These are phyloP conservation scores for Cyrtodaria siliqua DNA, from an alignment of 2,888 invertebrate genomes.

Conservation along the genomic window DNA sequence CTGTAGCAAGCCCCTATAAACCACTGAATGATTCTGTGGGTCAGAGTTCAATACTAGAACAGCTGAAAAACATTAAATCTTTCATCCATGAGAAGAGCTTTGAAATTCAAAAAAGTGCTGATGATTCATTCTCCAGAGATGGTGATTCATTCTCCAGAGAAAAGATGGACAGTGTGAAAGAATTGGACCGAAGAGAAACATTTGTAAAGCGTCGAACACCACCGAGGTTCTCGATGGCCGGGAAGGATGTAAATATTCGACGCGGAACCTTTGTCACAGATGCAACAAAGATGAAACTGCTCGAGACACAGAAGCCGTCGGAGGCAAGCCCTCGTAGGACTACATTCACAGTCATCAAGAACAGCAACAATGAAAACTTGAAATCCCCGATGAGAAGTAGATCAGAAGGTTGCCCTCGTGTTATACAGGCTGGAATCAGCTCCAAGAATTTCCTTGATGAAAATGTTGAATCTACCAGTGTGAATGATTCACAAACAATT, in stretches of 20 bases:
- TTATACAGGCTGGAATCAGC: no score
- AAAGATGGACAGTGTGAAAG: background rate
- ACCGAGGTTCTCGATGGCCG: constrained; percentile 42
- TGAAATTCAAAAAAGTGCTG: constrained; percentile 46
- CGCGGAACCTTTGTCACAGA: constrained; percentile 50
- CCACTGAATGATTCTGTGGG: constrained; percentile 71
- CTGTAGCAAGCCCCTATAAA: constrained; percentile 8
- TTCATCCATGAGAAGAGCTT: constrained; percentile 58
- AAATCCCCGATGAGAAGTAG: constrained; percentile 18
- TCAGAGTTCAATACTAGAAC: constrained; percentile 71
- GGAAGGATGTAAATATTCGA: constrained; percentile 24
- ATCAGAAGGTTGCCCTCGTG: constrained; percentile 26
- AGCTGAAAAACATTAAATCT: constrained; percentile 67
- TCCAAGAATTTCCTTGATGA: no score
- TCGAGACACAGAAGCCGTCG: constrained; percentile 50
- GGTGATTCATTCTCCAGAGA: no score
- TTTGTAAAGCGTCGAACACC: constrained; percentile 42
- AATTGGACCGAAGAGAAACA: constrained; percentile 50
- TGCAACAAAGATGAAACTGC: constrained; percentile 38
- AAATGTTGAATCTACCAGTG: no score
- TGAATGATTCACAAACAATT: background rate
- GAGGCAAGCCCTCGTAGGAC: constrained; percentile 72
- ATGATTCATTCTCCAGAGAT: constrained; percentile 23
- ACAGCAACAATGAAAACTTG: background rate
- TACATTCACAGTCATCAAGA: constrained; percentile 69